Conservation (phyloP, 2,888 invertebrate species). For the Philaethria dido region DNA sequence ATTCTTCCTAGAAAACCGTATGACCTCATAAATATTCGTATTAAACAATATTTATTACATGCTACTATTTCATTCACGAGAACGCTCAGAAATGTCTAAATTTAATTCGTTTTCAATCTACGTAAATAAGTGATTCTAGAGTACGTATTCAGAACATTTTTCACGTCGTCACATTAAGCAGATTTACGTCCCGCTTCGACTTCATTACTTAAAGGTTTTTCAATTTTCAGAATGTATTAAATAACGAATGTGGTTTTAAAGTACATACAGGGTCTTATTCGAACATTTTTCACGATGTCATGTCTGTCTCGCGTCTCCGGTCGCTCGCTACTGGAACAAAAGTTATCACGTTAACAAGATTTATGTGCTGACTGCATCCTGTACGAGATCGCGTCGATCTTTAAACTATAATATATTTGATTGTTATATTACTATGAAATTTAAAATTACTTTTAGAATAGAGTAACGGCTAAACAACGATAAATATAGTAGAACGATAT, state of each 20-base stretch:
- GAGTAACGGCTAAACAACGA: neutral
- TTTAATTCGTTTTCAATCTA: slow-evolving; percentile 42
- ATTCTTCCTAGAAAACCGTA: neutral
- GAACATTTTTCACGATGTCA: slow-evolving; percentile 61
- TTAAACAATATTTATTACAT: slow-evolving; percentile 17
- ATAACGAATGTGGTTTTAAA: slow-evolving; percentile 47
- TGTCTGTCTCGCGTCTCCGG: slow-evolving; percentile 60
- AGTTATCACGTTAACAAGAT: slow-evolving; percentile 59
- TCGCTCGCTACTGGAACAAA: slow-evolving; percentile 54
- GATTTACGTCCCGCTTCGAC: slow-evolving; percentile 57
- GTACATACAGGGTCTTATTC: slow-evolving; percentile 39
- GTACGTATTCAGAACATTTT: slow-evolving; percentile 57
- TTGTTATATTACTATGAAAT: slow-evolving; percentile 14
- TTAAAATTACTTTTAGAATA: neutral
- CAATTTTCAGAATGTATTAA: slow-evolving; percentile 46
- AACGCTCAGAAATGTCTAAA: slow-evolving; percentile 39
- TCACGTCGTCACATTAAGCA: slow-evolving; percentile 60
- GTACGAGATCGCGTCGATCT: slow-evolving; percentile 45
- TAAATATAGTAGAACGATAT: too few relatives aligned
- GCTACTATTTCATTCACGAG: slow-evolving; percentile 11
- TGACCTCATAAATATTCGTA: slow-evolving; percentile 15
- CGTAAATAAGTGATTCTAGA: slow-evolving; percentile 48
- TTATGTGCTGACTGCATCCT: slow-evolving; percentile 54
- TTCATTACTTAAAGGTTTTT: slow-evolving; percentile 56
- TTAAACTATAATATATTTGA: slow-evolving; percentile 44